Evolutionary conservation across 2,888 invertebrate genomes (phyloP), one percentile per base, ranked within the genome.

Genomic region (Smittia sp.): DNA sequence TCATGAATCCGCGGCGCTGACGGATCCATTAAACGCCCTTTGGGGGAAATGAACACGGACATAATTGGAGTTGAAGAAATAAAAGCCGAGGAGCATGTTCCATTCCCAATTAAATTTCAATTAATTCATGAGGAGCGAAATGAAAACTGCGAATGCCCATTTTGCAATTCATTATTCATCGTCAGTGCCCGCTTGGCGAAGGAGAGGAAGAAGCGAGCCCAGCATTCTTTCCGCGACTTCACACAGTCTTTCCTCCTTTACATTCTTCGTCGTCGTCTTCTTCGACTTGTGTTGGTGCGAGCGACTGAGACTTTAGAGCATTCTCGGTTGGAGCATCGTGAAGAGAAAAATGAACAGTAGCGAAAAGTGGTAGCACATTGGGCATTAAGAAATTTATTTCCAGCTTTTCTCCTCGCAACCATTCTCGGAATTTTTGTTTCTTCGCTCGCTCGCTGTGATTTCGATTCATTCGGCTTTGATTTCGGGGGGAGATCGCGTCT

Each of bases 31-130:
- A n/a, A n/a, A n/a, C n/a, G n/a, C n/a, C n/a, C n/a, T n/a, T n/a
- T n/a, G n/a, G n/a, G n/a, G n/a, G n/a, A n/a, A n/a, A n/a, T n/a
- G n/a, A n/a, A n/a, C n/a, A n/a, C n/a, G n/a, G n/a, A n/a, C n/a
- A n/a, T n/a, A n/a, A n/a, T n/a, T n/a, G n/a, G n/a, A n/a, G n/a
- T n/a, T n/a, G 74, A 70, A 74, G 74, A 69, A 67, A 74, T 75
- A 76, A 75, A 75, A 75, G 73, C 27, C 52, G 66, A 74, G 68
- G 74, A 74, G 67, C 73, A 20, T 65, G 67, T 74, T 74, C 67
- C 75, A 75, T 72, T 41, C 72, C 74, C 41, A 75, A 76, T 75
- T 76, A 76, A 76, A 77, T 24, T 58, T 58, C 58, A 54, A 58
- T 58, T 73, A 54, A 58, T 24, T 67, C 32, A 32, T 32, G 32